Evolutionary conservation across 2,113 vertebrate species (phyloP), one percentile per base, ranked within the genome.

Genomic region (Nyctereutes procyonoides): DNA sequence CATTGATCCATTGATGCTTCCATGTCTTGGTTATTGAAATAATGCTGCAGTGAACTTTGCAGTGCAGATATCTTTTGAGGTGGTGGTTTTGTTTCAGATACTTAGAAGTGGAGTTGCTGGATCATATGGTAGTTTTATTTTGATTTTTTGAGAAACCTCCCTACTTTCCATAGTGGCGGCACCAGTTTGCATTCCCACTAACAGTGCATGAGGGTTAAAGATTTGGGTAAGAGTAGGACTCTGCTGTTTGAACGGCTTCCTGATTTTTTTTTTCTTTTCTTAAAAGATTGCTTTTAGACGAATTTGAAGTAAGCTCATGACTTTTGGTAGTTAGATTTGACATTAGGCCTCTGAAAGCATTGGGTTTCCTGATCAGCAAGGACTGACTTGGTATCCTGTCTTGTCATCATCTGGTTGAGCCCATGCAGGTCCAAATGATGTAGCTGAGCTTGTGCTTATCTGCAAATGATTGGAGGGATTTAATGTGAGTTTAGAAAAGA

Each of bases 221-320:
- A 88, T 93, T 96, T 32, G 35, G 32, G 43, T 20, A 60, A 60
- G 28, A 71, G 26, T 55, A 87, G 20, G 89, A 62, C 3, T 48
- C 17, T 89, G 43, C 63, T 96, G 26, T 73, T 92, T 93, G 87
- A 88, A 69, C 85, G 58, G 30, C 71, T 69, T 96, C 69, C 58
- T 96, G 87, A 63, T 84, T 74, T 91, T 87, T 71, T 53, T 88
- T 87, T 71, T 53, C 84, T 87, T 85, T 30, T 32, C 53, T 71
- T 93, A 53, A 84, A 56, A 67, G 51, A 48, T 80, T 56, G 22
- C 69, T 97, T 76, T 93, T 67, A 88, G 62, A 91, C 63, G 77
- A 91, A 85, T 95, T 81, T 91, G 88, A 96, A 95, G n/a, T 90
- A 74, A 89, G n/a, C 16, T 43, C 67, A 91, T 76, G 62, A 92